Evolutionary conservation across 1,140 invertebrate genomes (phyloP).

Genomic region (Aphelenchoides besseyi): DNA sequence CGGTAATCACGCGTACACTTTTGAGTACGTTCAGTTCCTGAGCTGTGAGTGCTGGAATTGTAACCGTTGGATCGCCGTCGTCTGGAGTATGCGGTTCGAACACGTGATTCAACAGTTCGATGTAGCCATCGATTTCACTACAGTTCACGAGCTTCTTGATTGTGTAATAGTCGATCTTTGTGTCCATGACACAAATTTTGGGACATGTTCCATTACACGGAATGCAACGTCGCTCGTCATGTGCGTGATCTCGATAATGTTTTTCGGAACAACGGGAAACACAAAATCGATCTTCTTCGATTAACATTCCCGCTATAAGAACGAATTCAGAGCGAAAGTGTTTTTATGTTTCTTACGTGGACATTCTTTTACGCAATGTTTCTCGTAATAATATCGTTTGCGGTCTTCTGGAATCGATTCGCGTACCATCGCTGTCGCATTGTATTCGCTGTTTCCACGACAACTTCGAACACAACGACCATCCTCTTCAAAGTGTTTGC

Average conservation of each 20-base stretch:
- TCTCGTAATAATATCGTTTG: conserved; percentile 42
- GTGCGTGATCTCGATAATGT: conserved; percentile 31
- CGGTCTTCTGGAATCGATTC: conserved; percentile 32
- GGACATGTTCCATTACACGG: conserved; percentile 39
- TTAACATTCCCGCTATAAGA: conserved; percentile 29
- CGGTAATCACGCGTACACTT: conserved; percentile 39
- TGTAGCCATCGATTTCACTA: conserved; percentile 45
- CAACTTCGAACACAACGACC: conserved; percentile 39
- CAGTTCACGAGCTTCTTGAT: conserved; percentile 40
- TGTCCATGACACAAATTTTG: conserved; percentile 34
- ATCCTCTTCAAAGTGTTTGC: conserved; percentile 43
- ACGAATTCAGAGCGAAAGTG: conserved; percentile 5
- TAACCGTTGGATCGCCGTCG: neutral
- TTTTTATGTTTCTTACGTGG: conserved; percentile 26
- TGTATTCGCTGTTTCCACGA: conserved; percentile 28
- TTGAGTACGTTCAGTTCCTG: conserved; percentile 41
- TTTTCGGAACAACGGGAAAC: conserved; percentile 38
- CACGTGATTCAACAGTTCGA: conserved; percentile 44
- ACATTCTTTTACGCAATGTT: conserved; percentile 42
- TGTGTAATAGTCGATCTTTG: conserved; percentile 28
- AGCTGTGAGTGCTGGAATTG: conserved; percentile 25
- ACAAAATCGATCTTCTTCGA: conserved; percentile 45
- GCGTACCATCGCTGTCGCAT: conserved; percentile 27
- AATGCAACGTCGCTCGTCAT: conserved; percentile 34
- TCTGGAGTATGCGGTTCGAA: conserved; percentile 28